A percentile compares a stretch with the other conserved stretches of the same genome.
Evolutionary conservation across 2,888 invertebrate species (phyloP).

Genomic region (Trichogramma dendrolimi): DNA sequence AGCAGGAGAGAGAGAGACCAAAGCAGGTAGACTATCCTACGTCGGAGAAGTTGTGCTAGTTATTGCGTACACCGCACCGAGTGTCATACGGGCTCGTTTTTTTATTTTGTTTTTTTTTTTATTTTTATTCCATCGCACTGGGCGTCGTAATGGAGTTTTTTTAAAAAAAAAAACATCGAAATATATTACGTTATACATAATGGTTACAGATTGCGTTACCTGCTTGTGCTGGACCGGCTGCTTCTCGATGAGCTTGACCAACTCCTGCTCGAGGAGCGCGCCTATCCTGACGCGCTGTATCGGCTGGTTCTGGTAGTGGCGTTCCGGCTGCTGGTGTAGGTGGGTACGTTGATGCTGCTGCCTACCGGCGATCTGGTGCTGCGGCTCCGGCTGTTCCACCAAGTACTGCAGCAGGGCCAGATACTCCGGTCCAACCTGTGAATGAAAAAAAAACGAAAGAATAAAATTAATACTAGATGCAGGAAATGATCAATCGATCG

Average conservation of each 20-base stretch:
- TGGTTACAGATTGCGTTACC: not conserved
- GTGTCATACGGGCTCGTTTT: too few species aligned
- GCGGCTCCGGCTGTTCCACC: conserved; percentile 17
- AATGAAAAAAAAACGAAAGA: not conserved
- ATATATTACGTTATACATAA: too few species aligned
- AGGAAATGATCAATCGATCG: too few species aligned
- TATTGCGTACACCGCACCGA: too few species aligned
- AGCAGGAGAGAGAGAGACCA: too few species aligned
- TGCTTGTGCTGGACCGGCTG: conserved; percentile 1
- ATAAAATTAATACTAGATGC: too few species aligned
- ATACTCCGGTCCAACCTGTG: conserved; percentile 23
- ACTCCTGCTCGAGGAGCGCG: conserved; percentile 17
- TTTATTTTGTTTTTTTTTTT: too few species aligned
- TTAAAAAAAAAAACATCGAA: too few species aligned
- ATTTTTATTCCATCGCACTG: too few species aligned
- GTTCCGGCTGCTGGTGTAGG: conserved; percentile 6
- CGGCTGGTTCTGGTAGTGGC: not conserved
- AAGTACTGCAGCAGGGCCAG: conserved; percentile 23
- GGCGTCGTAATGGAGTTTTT: too few species aligned
- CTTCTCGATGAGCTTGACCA: conserved; percentile 12
- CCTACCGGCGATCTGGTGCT: conserved; percentile 12
- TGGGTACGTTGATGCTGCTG: not conserved
- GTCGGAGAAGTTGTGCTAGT: too few species aligned
- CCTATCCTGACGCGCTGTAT: conserved; percentile 9
- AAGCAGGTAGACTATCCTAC: too few species aligned